A percentile compares a stretch with the other conserved stretches of the same genome.
Evolutionary conservation across 2,888 invertebrate genomes (phyloP).

Genomic region (Agapostemon virescens): DNA sequence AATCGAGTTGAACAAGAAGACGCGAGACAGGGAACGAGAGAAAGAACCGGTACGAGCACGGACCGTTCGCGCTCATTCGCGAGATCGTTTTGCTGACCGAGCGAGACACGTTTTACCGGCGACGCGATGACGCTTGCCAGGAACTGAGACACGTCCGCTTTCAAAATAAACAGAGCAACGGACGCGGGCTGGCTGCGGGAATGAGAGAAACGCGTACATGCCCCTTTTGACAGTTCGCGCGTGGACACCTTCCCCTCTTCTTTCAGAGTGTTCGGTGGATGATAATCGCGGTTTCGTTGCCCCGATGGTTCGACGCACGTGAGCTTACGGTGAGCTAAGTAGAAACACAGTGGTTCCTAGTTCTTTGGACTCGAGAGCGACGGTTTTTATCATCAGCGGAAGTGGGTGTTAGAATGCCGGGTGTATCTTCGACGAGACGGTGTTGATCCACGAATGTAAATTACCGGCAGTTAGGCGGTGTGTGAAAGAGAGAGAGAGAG

Average conservation of each 20-base stretch:
- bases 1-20: neutral
- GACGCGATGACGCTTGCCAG: constrained; percentile 24
- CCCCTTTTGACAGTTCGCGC: constrained; percentile 26
- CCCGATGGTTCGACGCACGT: constrained; percentile 13
- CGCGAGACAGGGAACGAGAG: neutral
- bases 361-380: constrained; percentile 6
- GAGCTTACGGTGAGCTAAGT: constrained; percentile 11
- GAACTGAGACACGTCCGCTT: constrained; percentile 19
- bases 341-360: constrained; percentile 30
- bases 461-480: neutral
- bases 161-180: neutral
- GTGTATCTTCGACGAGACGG: neutral
- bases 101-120: neutral
- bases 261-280: constrained; percentile 3
- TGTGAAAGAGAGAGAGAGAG: neutral
- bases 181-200: neutral
- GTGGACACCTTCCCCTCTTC: neutral
- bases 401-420: constrained; percentile 5
- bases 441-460: constrained; percentile 8
- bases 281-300: neutral
- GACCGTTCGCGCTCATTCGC: constrained; percentile 5
- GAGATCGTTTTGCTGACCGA: constrained; percentile 3
- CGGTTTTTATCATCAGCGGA: constrained; percentile 3
- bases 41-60: constrained; percentile 2
- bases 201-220: constrained; percentile 1